Base-by-base conservation (phyloP, 2,888 invertebrate species). In the Timandra comae region DNA sequence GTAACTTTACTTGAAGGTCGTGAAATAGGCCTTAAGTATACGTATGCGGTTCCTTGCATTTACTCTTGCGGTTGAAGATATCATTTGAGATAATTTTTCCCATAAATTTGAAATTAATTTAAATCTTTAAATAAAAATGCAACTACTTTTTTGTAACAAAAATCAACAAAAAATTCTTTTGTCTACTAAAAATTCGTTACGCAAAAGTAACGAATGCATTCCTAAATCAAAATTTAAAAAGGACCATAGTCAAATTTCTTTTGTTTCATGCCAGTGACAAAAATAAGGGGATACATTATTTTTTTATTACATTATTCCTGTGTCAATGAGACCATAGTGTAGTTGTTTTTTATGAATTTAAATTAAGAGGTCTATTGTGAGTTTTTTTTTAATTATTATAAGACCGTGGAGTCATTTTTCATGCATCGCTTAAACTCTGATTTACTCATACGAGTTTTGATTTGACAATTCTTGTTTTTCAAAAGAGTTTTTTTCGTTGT, bases 391-490 rank as follows among this genome's bases (percentile, higher is more conserved):
- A 81, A 81, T 82, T 79, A 75, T 63, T 64, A 58, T 52, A 46
- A 45, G 49, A 56, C 45, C 25, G 38, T 38, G 63, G 78, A 80
- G 78, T 84, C 80, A 85, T 85, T 85, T 84, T 81, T 84, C 84
- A 85, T 81, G 84, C 84, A 81, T 85, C 84, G 79, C 73, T 71
- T 69, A 64, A 56, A 74, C 76, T 78, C 78, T 82, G 82, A 84
- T 85, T 84, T 82, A 79, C 77, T 74, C 76, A 76, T 53, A 16
- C 74, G 69, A 69, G 56, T 44, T n/a, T n/a, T n/a, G n/a, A n/a
- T n/a, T n/a, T 24, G 11, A 10, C 11, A 9, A 10, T 58, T 56
- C 59, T 54, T 60, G 53, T 50, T 48, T 49, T 43, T 33, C 33
- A 26, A n/a, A 27, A 12, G 26, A 43, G 50, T 43, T 51, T 50